Evolutionary conservation across 2,888 invertebrate species (phyloP), one percentile per base, ranked within the genome.

Genomic region (Choreutis nemorana): DNA sequence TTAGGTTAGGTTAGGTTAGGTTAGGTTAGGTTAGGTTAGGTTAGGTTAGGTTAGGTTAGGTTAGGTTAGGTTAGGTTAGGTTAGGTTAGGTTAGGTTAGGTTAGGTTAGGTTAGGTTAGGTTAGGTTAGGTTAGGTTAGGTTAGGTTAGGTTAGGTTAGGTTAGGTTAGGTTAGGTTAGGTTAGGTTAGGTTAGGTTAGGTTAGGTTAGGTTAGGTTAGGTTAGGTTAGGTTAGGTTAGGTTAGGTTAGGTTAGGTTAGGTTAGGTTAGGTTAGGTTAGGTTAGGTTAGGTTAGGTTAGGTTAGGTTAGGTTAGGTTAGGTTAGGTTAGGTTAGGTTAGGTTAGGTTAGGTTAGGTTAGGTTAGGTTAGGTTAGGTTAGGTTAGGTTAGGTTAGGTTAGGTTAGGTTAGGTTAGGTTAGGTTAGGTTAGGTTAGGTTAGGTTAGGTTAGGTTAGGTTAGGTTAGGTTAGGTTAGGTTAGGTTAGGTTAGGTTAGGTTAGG

Each of bases 341-440:
- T 26, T 26, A 26, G 26, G 26, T 26, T 22, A 26, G 26, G 26
- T 26, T 26, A 26, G 26, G 26, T 26, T 26, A 26, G 26, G 26
- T 26, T 26, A 26, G 26, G 26, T 26, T 26, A 26, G 26, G 26
- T 26, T 26, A 26, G 26, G 26, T 26, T 26, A 26, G 26, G 26
- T 26, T 26, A 26, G 26, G 26, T 26, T 26, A 26, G 26, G 26
- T 26, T 26, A 26, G 26, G 26, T 26, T 26, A 14, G 12, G 26
- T 9, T 27, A 12, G 13, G 24, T 11, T 24, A 12, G 13, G 10
- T n/a, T 21, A 9, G 10, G 21, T n/a, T 21, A 9, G 10, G 21
- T 21, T 21, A 21, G 23, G 9, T 23, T 11, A 12, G 23, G 9
- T 11, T 9, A 12, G 23, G 9, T 23, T 11, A 12, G 23, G 9